Conservation (phyloP, 2,888 invertebrate genomes). For the Linnaemya tessellans region DNA sequence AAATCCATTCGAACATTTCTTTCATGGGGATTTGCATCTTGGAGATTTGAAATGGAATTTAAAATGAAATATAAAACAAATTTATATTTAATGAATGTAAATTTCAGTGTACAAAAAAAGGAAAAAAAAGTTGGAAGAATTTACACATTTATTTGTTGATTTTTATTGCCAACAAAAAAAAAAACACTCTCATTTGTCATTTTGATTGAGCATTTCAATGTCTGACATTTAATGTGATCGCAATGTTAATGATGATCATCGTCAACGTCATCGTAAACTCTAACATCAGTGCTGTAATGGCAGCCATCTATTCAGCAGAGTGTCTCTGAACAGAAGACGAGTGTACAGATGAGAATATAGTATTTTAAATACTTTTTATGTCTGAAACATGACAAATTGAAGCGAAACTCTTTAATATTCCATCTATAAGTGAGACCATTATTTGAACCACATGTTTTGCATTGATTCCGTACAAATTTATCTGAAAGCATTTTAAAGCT, state of each 20-base stretch:
- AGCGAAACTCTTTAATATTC: too few species aligned
- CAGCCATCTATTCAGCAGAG: neutral
- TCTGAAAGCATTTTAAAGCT: too few species aligned
- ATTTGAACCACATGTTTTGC: too few species aligned
- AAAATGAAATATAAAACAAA: neutral
- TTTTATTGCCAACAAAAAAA: conserved; percentile 39
- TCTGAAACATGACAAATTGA: too few species aligned
- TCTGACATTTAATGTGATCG: conserved; percentile 59
- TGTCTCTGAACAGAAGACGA: neutral
- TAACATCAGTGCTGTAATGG: conserved; percentile 3
- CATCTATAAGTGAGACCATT: too few species aligned
- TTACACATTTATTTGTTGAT: conserved; percentile 47
- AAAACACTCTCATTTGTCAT: conserved; percentile 58
- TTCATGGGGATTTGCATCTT: conserved; percentile 52
- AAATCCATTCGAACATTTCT: neutral
- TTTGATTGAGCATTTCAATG: conserved; percentile 59
- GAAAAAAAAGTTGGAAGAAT: conserved; percentile 28
- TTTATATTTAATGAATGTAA: neutral
- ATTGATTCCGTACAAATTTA: neutral
- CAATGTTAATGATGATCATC: conserved; percentile 58
- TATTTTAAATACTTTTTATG: too few species aligned
- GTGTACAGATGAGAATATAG: neutral
- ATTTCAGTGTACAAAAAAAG: neutral
- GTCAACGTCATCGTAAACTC: conserved; percentile 22
- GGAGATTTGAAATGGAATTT: conserved; percentile 26